Percentiles rank a stretch among this genome's conserved stretches.
Evolutionary conservation across 2,797 vertebrate species (phyloP).

Genomic region (Alosa sapidissima): DNA sequence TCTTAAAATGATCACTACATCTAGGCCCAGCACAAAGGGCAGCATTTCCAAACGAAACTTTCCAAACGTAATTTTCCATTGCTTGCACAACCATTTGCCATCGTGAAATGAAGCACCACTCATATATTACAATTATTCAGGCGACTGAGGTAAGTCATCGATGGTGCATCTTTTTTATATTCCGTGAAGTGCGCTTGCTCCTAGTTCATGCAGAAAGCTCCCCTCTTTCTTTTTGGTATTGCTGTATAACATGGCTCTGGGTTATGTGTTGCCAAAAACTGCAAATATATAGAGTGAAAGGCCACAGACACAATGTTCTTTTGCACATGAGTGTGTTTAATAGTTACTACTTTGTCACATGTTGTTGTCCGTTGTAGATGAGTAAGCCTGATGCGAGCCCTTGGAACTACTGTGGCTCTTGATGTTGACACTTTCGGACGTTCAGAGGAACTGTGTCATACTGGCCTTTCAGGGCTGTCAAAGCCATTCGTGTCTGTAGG

Average conservation of each 20-base stretch:
- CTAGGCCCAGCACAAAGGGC: slow-evolving; percentile 24
- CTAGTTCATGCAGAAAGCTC: neutral
- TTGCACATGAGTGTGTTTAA: neutral
- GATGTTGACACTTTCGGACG: slow-evolving; percentile 39
- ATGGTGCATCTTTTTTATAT: neutral
- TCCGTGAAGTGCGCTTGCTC: neutral
- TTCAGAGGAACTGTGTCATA: slow-evolving; percentile 40
- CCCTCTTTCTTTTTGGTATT: neutral
- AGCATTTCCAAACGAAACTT: slow-evolving; percentile 31
- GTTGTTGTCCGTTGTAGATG: neutral
- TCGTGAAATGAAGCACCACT: neutral
- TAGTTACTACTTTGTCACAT: neutral
- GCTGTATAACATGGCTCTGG: neutral
- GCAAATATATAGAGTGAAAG: neutral
- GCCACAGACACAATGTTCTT: neutral
- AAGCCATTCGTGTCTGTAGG: slow-evolving; percentile 36
- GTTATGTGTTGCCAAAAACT: neutral
- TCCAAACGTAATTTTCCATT: neutral
- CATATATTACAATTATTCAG: neutral
- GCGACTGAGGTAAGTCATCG: neutral
- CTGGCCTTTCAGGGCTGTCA: slow-evolving; percentile 38
- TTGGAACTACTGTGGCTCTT: slow-evolving; percentile 31
- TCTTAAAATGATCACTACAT: slow-evolving; percentile 20
- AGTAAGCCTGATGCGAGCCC: slow-evolving; percentile 26
- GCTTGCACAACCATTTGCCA: slow-evolving; percentile 5